phyloP scores from a whole-genome alignment of 2,888 invertebrate genomes.

The Venustoraphidia nigricollis region DNA sequence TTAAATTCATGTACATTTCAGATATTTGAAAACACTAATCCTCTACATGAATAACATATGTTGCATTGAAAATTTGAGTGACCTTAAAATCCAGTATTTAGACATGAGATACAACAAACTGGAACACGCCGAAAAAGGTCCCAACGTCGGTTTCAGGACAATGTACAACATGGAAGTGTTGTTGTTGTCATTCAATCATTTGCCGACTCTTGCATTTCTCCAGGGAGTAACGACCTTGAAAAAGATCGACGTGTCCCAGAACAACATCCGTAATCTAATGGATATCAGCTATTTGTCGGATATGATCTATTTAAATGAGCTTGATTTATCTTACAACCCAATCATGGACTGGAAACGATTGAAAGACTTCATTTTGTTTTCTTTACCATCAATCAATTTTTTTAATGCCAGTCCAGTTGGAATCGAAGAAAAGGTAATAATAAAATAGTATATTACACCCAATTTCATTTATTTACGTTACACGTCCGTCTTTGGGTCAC shows the following conservation, averaged over 20 bases:
- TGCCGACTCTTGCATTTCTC: conserved; percentile 36
- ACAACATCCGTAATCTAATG: conserved; percentile 23
- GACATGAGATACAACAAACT: background rate
- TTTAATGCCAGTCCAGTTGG: conserved; percentile 24
- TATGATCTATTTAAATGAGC: conserved; percentile 19
- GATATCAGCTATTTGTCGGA: conserved; percentile 23
- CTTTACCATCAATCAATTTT: conserved; percentile 20
- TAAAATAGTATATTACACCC: too few relatives aligned
- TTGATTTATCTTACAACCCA: conserved; percentile 23
- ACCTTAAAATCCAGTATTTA: conserved; percentile 27
- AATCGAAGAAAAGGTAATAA: conserved; percentile 19
- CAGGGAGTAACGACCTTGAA: conserved; percentile 24
- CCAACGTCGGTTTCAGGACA: conserved; percentile 31
- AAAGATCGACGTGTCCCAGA: conserved; percentile 21
- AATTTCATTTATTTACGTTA: too few relatives aligned
- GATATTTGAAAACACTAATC: conserved; percentile 39
- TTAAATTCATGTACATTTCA: conserved; percentile 18
- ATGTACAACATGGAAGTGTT: conserved; percentile 34
- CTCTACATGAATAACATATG: conserved; percentile 42
- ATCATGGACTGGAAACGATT: conserved; percentile 23
- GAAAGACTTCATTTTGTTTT: conserved; percentile 21
- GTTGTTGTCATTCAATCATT: conserved; percentile 35
- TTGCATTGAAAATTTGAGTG: conserved; percentile 36
- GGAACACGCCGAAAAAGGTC: conserved; percentile 21
- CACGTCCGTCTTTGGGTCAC: too few relatives aligned